Evolutionary conservation across 2,888 invertebrate species (phyloP).

Genomic region (Pristionchus japonicus): DNA sequence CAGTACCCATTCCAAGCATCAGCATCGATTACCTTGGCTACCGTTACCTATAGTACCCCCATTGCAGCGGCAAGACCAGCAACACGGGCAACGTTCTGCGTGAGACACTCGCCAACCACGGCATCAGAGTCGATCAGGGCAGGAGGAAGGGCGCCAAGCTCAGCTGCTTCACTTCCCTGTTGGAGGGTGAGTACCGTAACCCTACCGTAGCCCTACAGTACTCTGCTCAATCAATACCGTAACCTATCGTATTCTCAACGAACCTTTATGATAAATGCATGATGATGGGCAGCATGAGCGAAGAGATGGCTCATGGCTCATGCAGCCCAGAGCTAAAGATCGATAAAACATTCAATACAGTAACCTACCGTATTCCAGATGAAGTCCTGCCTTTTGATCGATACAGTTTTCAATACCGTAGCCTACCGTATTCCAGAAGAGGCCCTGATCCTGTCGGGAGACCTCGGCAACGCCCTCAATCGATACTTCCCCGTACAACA

Average conservation of each 20-base stretch:
- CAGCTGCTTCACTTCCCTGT: background rate
- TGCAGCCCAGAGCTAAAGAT: too few relatives aligned
- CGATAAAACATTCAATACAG: background rate
- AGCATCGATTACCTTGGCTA: background rate
- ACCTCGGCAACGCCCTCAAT: background rate
- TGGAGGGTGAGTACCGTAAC: background rate
- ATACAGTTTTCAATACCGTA: background rate
- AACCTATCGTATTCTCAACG: background rate
- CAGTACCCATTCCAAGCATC: too few relatives aligned
- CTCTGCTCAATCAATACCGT: background rate
- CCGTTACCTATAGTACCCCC: background rate
- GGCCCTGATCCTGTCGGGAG: background rate
- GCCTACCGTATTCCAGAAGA: constrained; percentile 32
- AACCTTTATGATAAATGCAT: too few relatives aligned
- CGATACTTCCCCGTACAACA: background rate
- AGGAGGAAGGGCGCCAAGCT: constrained; percentile 11
- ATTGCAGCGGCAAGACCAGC: constrained; percentile 45
- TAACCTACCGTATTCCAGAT: background rate
- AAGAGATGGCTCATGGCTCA: too few relatives aligned
- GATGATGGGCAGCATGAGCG: too few relatives aligned
- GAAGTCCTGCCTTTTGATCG: background rate
- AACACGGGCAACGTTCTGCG: background rate
- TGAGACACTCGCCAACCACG: background rate
- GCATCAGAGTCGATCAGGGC: background rate
- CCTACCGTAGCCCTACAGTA: background rate